A percentile compares a stretch with the other conserved stretches of the same genome.
These are phyloP conservation scores for Apamea monoglypha DNA, from an alignment of 2,888 invertebrate species.

Conservation along the genomic window DNA sequence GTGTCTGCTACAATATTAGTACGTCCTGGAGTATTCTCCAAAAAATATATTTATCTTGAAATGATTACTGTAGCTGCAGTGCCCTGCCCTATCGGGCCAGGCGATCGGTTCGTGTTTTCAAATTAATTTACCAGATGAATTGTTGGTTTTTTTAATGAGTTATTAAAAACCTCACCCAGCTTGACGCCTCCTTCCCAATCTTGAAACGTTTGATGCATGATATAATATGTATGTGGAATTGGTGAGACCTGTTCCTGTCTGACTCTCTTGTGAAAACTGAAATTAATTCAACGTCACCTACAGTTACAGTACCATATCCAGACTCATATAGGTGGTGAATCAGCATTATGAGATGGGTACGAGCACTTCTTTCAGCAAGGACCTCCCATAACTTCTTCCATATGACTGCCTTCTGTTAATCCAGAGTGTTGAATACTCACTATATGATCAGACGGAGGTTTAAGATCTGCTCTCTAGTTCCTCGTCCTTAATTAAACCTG, in stretches of 20 bases:
- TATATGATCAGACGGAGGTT: not conserved
- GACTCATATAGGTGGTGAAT: not conserved
- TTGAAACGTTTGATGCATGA: not conserved
- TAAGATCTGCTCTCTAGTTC: not conserved
- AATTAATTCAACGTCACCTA: not conserved
- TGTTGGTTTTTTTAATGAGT: not conserved
- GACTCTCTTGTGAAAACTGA: not conserved
- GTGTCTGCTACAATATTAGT: not conserved
- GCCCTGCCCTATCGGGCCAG: not conserved
- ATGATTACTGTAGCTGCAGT: not conserved
- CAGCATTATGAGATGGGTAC: not conserved
- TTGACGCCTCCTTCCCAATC: not conserved
- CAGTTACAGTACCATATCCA: not conserved
- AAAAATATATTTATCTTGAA: not conserved
- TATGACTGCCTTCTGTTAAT: not conserved
- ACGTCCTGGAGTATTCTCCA: not conserved
- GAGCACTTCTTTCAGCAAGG: not conserved
- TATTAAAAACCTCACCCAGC: not conserved
- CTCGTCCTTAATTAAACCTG: not conserved
- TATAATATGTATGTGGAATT: no score
- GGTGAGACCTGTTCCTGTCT: no score
- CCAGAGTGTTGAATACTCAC: not conserved
- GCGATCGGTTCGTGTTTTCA: not conserved
- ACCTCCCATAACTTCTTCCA: not conserved
- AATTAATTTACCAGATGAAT: not conserved